A percentile compares a stretch with the other conserved stretches of the same genome.
These are phyloP conservation scores for Empidonax traillii DNA, from an alignment of 2,113 vertebrate species.

Conservation along the genomic window DNA sequence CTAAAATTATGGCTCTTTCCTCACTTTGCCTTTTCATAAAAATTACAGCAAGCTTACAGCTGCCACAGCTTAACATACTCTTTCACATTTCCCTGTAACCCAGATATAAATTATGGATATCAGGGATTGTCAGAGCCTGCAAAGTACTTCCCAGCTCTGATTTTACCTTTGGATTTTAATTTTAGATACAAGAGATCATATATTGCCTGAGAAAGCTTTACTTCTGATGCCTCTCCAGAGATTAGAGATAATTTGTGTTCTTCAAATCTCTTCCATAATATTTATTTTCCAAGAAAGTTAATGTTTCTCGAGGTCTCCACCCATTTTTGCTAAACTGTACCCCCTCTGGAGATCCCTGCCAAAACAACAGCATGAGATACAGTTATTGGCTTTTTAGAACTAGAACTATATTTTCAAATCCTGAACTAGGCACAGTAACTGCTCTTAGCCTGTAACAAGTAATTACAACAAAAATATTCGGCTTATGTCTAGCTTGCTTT, in stretches of 20 bases:
- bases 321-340: conserved; percentile 8
- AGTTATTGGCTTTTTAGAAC: background rate
- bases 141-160: background rate
- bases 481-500: background rate
- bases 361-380: background rate
- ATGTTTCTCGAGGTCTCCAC: conserved; percentile 3
- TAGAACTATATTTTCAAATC: background rate
- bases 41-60: background rate
- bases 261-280: background rate
- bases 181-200: background rate
- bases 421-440: background rate
- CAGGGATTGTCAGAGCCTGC: background rate
- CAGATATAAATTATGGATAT: background rate
- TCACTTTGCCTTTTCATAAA: background rate
- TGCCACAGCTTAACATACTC: conserved; percentile 4
- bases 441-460: background rate
- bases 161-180: background rate
- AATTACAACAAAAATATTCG: background rate
- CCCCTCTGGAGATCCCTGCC: background rate
- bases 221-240: background rate
- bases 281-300: conserved; percentile 7
- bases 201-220: background rate
- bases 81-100: background rate
- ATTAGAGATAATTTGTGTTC: background rate
- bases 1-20: background rate